phyloP scores from a whole-genome alignment of 2,888 invertebrate species.

The Eueremaeus valkanovi region DNA sequence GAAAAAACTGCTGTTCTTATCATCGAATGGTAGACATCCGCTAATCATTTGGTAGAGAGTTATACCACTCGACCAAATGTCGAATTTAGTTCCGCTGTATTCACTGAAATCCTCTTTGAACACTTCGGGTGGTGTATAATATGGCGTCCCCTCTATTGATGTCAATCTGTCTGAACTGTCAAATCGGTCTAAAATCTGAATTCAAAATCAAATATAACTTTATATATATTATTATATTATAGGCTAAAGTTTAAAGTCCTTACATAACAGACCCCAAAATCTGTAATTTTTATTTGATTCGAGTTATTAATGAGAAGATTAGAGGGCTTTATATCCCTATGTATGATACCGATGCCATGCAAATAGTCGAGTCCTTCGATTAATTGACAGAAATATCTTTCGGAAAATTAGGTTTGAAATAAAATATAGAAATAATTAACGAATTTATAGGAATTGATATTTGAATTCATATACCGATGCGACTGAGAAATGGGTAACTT shows the following conservation, averaged over 20 bases:
- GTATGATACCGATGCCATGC: not conserved
- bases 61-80: constrained; percentile 16
- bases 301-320: not conserved
- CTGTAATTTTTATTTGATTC: not conserved
- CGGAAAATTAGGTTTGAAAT: too few species aligned
- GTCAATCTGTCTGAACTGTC: not conserved
- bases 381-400: constrained; percentile 13
- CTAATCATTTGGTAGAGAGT: not conserved
- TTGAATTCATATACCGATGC: not conserved
- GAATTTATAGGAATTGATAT: not conserved
- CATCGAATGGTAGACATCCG: not conserved
- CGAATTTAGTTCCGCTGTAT: constrained; percentile 15
- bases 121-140: not conserved
- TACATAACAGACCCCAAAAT: not conserved
- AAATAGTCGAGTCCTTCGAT: constrained; percentile 10
- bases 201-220: not conserved
- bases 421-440: not conserved
- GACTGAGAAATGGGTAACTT: constrained; percentile 2
- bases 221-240: not conserved
- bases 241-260: not conserved
- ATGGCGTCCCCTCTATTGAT: not conserved
- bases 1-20: not conserved
- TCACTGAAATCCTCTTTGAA: not conserved
- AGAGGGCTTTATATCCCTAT: not conserved
- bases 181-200: not conserved